phyloP scores from a whole-genome alignment of 2,113 vertebrate species.

The Dipodomys ordii region DNA sequence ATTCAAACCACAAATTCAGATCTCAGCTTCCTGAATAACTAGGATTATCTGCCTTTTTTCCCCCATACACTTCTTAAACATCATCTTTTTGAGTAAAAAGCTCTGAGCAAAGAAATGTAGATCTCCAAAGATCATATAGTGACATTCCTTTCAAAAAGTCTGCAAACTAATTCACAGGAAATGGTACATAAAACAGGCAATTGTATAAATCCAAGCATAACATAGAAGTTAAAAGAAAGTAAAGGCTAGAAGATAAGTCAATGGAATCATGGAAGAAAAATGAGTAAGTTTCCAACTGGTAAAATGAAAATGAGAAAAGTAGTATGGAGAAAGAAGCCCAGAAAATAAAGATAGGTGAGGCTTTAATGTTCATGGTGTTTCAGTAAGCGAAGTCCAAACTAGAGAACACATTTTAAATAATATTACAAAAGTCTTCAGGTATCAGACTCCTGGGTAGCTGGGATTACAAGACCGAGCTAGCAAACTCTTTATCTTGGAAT shows the following conservation, averaged over 20 bases:
- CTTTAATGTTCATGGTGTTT: not conserved
- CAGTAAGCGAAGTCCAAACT: not conserved
- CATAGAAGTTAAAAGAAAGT: not conserved
- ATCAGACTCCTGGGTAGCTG: too few relatives aligned
- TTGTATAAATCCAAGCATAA: not conserved
- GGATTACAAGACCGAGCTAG: too few relatives aligned
- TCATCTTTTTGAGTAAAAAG: not conserved
- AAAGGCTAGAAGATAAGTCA: not conserved
- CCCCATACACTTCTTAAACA: not conserved
- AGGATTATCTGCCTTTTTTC: too few relatives aligned
- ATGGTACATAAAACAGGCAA: not conserved
- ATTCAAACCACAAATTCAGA: too few relatives aligned
- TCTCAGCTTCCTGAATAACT: too few relatives aligned
- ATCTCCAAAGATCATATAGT: not conserved
- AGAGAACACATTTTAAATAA: constrained; percentile 29
- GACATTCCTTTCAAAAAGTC: not conserved
- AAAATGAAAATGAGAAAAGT: not conserved
- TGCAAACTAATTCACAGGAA: not conserved
- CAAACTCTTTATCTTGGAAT: too few relatives aligned
- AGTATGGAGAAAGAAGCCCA: not conserved
- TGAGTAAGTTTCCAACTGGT: not conserved
- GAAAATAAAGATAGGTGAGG: not conserved
- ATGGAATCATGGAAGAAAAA: not conserved
- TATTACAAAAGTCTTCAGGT: too few relatives aligned
- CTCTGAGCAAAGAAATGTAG: not conserved